Evolutionary conservation across 2,888 invertebrate genomes (phyloP), one percentile per base, ranked within the genome.

Genomic region (Cephus spinipes): DNA sequence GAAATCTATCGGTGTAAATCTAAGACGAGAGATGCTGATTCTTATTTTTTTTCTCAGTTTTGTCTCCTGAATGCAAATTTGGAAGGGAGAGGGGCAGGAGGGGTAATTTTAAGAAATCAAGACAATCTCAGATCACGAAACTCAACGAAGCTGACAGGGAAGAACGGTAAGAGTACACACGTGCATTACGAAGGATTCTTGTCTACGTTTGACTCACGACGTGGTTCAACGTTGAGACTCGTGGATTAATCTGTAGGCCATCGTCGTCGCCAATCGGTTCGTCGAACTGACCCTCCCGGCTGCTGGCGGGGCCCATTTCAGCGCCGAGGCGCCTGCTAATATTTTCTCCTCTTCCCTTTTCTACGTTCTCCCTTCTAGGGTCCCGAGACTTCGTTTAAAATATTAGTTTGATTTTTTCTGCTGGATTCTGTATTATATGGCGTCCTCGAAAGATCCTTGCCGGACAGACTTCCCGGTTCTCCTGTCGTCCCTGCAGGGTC

Each of bases 231-330:
- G 75, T 82, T 75, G 82, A 83, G 73, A 87, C 79, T 77, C 85
- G 88, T 33, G 90, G 81, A 77, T 89, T 87, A 82, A 90, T 90
- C 34, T 90, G 90, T 86, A 90, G 86, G 86, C 90, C 90, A 79
- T 90, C 89, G 80, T 90, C 90, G 77, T 90, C 90, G 81, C 87
- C 90, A 81, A 89, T 86, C 85, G 89, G 89, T 84, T 90, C 90
- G 81, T 88, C 89, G 80, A 86, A 89, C 76, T 90, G 89, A 80
- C 85, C 87, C 81, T 90, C 90, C 77, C 88, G 90, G 82, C 90
- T 90, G 83, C 85, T 90, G 81, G 89, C 87, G 84, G 90, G 90
- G 81, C 90, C 90, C 90, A 90, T 90, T 82, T 89, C 87, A 83
- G 86, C 84, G 85, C 84, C 86, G 75, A 40, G 78, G 78, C 79